Conservation (phyloP, 2,797 vertebrate species). For the Crypturellus tataupa region DNA sequence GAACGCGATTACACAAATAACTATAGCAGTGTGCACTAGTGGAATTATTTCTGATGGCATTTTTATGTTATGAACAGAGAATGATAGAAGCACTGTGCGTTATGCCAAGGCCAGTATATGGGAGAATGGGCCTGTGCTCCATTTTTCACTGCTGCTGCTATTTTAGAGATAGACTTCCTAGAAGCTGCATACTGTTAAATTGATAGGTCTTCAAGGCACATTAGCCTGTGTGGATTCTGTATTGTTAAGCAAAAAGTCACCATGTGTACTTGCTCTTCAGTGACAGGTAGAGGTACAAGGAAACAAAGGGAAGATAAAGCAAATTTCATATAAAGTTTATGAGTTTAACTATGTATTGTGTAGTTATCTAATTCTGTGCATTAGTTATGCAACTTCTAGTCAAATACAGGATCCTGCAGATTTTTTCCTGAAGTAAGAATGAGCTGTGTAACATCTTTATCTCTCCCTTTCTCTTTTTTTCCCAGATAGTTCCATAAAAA, state of each 20-base stretch:
- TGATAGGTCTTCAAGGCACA: background rate
- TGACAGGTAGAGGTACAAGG: background rate
- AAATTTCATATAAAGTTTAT: background rate
- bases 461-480: background rate
- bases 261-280: background rate
- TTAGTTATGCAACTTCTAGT: background rate
- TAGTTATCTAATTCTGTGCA: background rate
- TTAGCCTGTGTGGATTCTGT: background rate
- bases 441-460: background rate
- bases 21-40: background rate
- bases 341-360: background rate
- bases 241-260: background rate
- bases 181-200: background rate
- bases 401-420: background rate
- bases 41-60: background rate
- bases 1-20: background rate
- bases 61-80: background rate
- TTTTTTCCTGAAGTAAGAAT: background rate
- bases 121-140: background rate
- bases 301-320: background rate
- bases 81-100: background rate
- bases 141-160: background rate
- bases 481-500: background rate
- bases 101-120: background rate
- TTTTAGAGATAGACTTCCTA: background rate